Conservation (phyloP, 2,888 invertebrate genomes). For the Belgica antarctica region DNA sequence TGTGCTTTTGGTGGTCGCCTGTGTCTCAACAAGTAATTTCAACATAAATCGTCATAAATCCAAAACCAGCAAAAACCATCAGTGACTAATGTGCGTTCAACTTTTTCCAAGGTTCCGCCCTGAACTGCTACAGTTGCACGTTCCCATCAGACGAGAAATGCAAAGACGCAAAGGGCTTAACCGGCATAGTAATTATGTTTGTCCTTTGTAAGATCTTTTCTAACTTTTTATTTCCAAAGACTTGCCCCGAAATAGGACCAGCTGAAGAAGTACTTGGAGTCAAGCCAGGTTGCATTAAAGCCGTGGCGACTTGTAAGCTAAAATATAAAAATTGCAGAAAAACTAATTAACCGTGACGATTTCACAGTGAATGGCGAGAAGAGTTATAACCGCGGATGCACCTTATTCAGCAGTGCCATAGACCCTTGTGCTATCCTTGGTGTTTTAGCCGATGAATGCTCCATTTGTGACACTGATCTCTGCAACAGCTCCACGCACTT, state of each 20-base stretch:
- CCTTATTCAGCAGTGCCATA: background rate
- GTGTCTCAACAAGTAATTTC: constrained; percentile 34
- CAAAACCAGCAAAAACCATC: background rate
- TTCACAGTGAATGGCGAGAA: background rate
- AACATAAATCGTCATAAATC: background rate
- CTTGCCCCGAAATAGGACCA: background rate
- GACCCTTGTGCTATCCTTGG: constrained; percentile 13
- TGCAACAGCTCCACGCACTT: constrained; percentile 26
- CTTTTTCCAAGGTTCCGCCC: constrained; percentile 23
- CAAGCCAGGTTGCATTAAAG: constrained; percentile 31
- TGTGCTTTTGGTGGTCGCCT: background rate
- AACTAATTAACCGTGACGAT: no score
- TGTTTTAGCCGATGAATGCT: constrained; percentile 32
- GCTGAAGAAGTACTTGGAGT: constrained; percentile 5
- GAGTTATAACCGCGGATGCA: constrained; percentile 9
- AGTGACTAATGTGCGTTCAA: no score
- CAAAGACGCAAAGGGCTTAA: background rate
- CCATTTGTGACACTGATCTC: constrained; percentile 29
- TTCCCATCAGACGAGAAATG: constrained; percentile 29
- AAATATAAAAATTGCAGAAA: no score
- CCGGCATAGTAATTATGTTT: background rate
- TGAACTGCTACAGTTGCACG: constrained; percentile 26
- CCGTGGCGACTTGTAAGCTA: constrained; percentile 17
- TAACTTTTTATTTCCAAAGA: background rate
- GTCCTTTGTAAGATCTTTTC: no score